phyloP scores from a whole-genome alignment of 2,797 vertebrate species.

The Alfaro cultratus region DNA sequence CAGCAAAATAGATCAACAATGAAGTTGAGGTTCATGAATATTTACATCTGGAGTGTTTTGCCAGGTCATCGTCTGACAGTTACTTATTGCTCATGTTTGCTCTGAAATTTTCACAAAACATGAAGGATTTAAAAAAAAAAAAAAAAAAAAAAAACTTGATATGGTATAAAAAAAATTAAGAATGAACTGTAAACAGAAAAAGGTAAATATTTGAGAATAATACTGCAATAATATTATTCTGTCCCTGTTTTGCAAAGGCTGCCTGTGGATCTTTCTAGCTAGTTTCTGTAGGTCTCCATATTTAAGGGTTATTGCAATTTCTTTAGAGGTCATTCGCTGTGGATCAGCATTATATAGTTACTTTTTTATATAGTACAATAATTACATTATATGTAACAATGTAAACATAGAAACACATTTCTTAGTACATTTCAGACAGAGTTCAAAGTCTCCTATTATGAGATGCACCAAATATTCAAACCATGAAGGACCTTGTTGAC shows the following conservation, averaged over 20 bases:
- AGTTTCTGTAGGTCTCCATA: too few relatives aligned
- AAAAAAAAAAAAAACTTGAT: not conserved
- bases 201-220: not conserved
- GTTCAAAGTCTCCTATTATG: not conserved
- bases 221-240: not conserved
- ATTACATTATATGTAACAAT: conserved; percentile 8
- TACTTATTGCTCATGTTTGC: not conserved
- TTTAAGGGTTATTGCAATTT: not conserved
- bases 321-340: not conserved
- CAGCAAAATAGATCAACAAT: not conserved
- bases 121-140: not conserved
- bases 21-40: not conserved
- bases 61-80: not conserved
- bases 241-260: not conserved
- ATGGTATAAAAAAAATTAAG: not conserved
- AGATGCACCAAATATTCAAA: conserved; percentile 7
- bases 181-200: not conserved
- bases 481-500: conserved; percentile 10
- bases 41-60: not conserved
- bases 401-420: conserved; percentile 6
- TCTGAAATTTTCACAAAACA: not conserved
- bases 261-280: not conserved
- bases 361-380: not conserved
- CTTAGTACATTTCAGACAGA: conserved; percentile 17
- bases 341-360: not conserved